These are phyloP conservation scores for Monochamus saltuarius DNA, from an alignment of 1,140 invertebrate genomes.

Conservation along the genomic window DNA sequence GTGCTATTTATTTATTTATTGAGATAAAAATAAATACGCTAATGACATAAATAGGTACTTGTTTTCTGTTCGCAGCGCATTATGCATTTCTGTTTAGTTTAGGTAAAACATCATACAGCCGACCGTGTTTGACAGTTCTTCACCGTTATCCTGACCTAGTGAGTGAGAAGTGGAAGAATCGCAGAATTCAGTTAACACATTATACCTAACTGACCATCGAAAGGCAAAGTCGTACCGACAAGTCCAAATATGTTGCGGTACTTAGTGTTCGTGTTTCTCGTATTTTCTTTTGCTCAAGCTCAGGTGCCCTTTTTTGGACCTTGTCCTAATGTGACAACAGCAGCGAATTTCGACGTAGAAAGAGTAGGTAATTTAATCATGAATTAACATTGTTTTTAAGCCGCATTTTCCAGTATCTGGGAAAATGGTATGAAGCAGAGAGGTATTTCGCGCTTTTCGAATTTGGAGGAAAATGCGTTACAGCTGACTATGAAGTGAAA, in stretches of 20 bases:
- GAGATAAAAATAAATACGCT: no score
- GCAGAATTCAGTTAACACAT: background rate
- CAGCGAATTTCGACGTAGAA: constrained; percentile 59
- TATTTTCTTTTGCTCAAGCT: constrained; percentile 32
- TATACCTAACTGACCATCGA: no score
- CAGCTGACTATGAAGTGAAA: constrained; percentile 62
- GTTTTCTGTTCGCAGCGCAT: no score
- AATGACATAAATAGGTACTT: no score
- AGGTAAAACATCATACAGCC: background rate
- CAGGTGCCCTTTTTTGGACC: constrained; percentile 66
- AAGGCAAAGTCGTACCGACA: background rate
- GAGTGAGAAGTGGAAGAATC: background rate
- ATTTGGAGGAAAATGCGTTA: constrained; percentile 73
- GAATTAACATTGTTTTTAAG: constrained; percentile 14
- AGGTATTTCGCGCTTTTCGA: constrained; percentile 76
- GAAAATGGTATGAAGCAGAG: constrained; percentile 56
- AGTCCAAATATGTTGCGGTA: background rate
- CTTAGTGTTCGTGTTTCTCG: background rate
- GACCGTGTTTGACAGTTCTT: background rate
- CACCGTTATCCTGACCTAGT: constrained; percentile 38
- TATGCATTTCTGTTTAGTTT: no score
- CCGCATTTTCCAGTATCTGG: constrained; percentile 3
- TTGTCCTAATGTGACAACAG: constrained; percentile 65
- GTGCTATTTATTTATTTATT: no score
- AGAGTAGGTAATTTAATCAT: constrained; percentile 54